Conservation (phyloP, 2,113 vertebrate genomes). For the Esox niger region DNA sequence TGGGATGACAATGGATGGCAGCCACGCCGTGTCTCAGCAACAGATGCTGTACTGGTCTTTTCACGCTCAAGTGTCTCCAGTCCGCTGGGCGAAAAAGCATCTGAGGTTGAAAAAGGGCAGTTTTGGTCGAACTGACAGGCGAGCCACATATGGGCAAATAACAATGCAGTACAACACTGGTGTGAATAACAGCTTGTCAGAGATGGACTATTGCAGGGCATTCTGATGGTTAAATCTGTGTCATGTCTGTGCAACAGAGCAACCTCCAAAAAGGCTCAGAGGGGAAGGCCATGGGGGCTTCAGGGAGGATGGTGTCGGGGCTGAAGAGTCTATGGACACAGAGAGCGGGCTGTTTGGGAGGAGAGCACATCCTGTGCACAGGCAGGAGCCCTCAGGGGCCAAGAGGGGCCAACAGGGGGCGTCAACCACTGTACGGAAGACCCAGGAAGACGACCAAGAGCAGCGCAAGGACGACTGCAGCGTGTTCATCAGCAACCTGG, state of each 20-base stretch:
- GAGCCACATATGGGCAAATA: no score
- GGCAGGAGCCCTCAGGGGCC: conserved; percentile 26
- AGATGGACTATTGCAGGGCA: no score
- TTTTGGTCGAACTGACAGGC: no score
- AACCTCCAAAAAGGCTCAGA: conserved; percentile 77
- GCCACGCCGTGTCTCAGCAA: no score
- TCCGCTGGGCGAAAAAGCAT: no score
- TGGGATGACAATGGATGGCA: no score
- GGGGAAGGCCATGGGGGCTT: conserved; percentile 60
- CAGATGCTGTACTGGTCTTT: no score
- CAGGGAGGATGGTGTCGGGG: not conserved
- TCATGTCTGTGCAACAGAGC: conserved; percentile 49
- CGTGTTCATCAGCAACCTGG: conserved; percentile 93
- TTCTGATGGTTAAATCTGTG: not conserved
- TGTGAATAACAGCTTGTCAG: no score
- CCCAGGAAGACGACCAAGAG: conserved; percentile 73
- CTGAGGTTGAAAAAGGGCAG: not conserved
- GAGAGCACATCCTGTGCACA: conserved; percentile 47
- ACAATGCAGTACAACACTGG: no score
- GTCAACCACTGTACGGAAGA: conserved; percentile 49
- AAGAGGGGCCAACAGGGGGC: conserved; percentile 66
- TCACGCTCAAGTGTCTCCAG: no score
- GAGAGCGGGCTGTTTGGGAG: conserved; percentile 72
- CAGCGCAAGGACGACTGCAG: conserved; percentile 81
- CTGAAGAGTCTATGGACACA: conserved; percentile 69